phyloP scores from a whole-genome alignment of 2,888 invertebrate genomes.

The Brachycybe producta region DNA sequence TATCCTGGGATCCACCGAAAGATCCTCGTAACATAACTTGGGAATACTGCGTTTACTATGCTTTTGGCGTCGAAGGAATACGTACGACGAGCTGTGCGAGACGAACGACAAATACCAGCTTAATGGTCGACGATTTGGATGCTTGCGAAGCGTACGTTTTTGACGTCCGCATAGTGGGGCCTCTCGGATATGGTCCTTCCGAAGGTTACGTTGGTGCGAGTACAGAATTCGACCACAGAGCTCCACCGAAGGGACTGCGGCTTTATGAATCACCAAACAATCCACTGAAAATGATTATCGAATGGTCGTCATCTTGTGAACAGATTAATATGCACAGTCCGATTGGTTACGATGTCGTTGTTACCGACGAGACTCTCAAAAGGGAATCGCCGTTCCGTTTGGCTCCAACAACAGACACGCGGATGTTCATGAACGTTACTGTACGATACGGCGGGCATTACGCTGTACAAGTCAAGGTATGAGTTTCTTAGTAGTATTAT shows the following conservation, averaged over 20 bases:
- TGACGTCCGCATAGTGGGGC: slow-evolving; percentile 51
- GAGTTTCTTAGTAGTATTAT: background rate
- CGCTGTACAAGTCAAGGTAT: slow-evolving; percentile 31
- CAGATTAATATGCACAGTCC: slow-evolving; percentile 36
- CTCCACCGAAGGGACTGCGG: slow-evolving; percentile 53
- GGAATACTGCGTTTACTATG: slow-evolving; percentile 61
- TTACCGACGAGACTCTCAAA: slow-evolving; percentile 40
- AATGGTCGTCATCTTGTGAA: slow-evolving; percentile 60
- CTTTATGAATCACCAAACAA: slow-evolving; percentile 32
- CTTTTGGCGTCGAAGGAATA: slow-evolving; percentile 44
- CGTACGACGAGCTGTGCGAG: slow-evolving; percentile 26
- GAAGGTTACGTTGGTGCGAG: slow-evolving; percentile 39
- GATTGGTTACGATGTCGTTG: slow-evolving; percentile 48
- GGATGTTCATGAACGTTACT: slow-evolving; percentile 23
- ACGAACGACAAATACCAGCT: slow-evolving; percentile 41
- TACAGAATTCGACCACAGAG: slow-evolving; percentile 49
- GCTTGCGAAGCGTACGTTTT: slow-evolving; percentile 63
- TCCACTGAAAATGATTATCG: slow-evolving; percentile 42
- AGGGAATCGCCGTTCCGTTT: slow-evolving; percentile 30
- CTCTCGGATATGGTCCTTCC: slow-evolving; percentile 53
- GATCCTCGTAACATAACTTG: slow-evolving; percentile 44
- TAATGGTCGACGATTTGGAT: slow-evolving; percentile 47
- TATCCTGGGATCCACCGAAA: slow-evolving; percentile 53
- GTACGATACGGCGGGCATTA: slow-evolving; percentile 43
- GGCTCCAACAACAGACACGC: slow-evolving; percentile 26